Percentiles rank a stretch among this genome's conserved stretches.
These are phyloP conservation scores for Andinoacara biseriatus DNA, from an alignment of 2,113 vertebrate species.

Conservation along the genomic window DNA sequence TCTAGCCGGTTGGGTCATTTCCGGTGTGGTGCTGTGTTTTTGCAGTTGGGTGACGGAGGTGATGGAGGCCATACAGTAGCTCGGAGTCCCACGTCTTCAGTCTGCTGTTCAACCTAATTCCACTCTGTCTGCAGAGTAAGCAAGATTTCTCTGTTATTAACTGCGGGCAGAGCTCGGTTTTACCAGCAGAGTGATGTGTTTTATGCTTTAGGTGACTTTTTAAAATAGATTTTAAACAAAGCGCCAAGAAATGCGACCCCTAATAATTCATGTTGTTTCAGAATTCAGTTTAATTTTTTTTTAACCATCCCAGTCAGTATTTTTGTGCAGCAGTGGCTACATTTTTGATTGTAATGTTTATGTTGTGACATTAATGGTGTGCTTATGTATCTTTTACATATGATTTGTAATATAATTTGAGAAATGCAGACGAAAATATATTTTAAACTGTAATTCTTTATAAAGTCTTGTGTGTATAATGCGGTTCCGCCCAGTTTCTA, in stretches of 20 bases:
- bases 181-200: background rate
- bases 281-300: background rate
- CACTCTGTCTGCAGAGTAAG: background rate
- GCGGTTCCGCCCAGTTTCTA: no score
- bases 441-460: background rate
- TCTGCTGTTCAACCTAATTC: background rate
- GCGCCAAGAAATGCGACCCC: background rate
- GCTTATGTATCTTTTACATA: background rate
- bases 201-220: background rate
- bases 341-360: background rate
- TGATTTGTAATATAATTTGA: background rate
- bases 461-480: background rate
- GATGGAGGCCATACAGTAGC: background rate
- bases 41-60: background rate
- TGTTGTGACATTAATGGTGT: background rate
- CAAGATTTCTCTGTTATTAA: background rate
- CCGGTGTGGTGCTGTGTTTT: background rate
- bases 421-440: background rate
- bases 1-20: background rate
- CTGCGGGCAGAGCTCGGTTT: background rate
- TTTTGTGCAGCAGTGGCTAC: background rate
- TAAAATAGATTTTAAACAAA: background rate
- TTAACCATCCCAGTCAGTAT: background rate
- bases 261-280: background rate
- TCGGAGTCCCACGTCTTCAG: background rate